phyloP scores from a whole-genome alignment of 1,140 invertebrate species.

The Drosophila lacteicornis region DNA sequence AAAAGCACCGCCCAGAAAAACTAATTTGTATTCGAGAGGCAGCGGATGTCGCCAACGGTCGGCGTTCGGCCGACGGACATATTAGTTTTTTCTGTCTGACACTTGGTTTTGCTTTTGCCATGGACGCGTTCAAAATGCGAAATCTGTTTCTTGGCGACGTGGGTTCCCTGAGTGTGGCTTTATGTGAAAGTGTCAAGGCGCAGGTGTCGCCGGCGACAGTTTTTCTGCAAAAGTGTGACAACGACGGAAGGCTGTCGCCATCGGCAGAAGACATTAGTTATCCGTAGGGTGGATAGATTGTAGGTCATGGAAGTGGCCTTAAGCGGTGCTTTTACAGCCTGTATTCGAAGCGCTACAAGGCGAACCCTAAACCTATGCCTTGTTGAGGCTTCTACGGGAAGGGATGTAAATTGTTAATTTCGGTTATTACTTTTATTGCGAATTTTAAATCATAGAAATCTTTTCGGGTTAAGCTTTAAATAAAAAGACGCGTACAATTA shows the following conservation, averaged over 20 bases:
- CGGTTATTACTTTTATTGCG: not conserved
- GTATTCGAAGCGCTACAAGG: not conserved
- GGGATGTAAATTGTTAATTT: not conserved
- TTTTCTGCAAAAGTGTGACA: conserved; percentile 46
- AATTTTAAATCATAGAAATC: not conserved
- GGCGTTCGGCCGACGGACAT: conserved; percentile 36
- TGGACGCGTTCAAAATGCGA: conserved; percentile 74
- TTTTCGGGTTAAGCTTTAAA: not conserved
- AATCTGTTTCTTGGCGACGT: conserved; percentile 64
- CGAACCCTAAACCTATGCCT: not conserved
- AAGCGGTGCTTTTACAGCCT: not conserved
- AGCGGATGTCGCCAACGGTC: conserved; percentile 54
- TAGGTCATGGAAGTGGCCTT: conserved; percentile 25
- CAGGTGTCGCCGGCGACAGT: conserved; percentile 69
- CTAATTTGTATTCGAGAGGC: conserved; percentile 79
- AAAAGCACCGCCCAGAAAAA: conserved; percentile 53
- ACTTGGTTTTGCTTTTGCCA: conserved; percentile 37
- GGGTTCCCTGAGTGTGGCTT: conserved; percentile 50
- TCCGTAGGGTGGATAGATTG: conserved; percentile 11
- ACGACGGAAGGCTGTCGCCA: conserved; percentile 35
- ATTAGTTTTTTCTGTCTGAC: conserved; percentile 41
- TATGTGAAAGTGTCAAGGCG: conserved; percentile 76
- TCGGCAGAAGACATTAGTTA: conserved; percentile 39
- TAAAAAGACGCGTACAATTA: not conserved
- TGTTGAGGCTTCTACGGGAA: not conserved